Evolutionary conservation across 2,797 vertebrate species (phyloP).

Genomic region (Spizella passerina): DNA sequence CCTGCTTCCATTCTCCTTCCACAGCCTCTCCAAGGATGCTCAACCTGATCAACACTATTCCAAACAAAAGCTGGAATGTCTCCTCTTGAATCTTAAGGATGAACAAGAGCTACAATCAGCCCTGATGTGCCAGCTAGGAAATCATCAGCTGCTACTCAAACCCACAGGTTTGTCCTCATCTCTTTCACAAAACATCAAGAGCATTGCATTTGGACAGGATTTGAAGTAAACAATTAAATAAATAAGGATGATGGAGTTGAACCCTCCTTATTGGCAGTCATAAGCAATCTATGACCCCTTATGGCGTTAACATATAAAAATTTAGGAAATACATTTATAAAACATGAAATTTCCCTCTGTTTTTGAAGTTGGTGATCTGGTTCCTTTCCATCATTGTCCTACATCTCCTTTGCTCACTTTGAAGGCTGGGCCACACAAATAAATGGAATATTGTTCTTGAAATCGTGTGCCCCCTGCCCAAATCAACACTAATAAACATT

Average conservation of each 20-base stretch:
- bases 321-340: background rate
- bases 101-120: background rate
- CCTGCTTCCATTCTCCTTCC: background rate
- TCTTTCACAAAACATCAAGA: background rate
- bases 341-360: fast-evolving
- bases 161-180: background rate
- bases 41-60: background rate
- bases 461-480: background rate
- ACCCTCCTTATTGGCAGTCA: background rate
- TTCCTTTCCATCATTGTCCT: fast-evolving
- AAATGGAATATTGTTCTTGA: background rate
- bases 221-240: background rate
- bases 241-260: background rate
- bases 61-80: background rate
- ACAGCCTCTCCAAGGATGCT: background rate
- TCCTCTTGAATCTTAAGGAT: background rate
- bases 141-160: background rate
- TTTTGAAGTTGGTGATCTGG: background rate
- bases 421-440: background rate
- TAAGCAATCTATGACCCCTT: background rate
- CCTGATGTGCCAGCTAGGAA: background rate
- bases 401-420: background rate
- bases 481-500: background rate
- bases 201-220: background rate
- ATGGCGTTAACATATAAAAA: fast-evolving